Conservation (phyloP, 2,888 invertebrate species). For the Heteromyza rotundicornis region DNA sequence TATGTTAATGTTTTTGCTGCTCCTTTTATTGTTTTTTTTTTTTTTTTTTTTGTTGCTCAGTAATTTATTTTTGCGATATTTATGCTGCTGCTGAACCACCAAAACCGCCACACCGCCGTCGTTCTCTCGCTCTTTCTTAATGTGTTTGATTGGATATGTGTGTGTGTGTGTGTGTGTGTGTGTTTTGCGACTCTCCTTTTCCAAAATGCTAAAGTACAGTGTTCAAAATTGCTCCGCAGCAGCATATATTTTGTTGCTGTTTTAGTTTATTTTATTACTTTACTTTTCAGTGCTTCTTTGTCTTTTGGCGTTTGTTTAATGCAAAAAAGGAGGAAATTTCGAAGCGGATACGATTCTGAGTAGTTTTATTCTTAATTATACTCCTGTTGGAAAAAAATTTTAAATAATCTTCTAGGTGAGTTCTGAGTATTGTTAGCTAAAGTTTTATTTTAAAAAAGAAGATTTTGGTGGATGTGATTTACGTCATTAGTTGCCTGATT, state of each 20-base stretch:
- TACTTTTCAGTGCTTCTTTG: slow-evolving; percentile 50
- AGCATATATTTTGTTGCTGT: slow-evolving; percentile 21
- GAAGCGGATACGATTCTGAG: neutral
- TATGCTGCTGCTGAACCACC: slow-evolving; percentile 6
- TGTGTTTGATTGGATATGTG: slow-evolving; percentile 18
- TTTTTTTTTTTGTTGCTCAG: slow-evolving; percentile 2
- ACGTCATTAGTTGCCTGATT: too few relatives aligned
- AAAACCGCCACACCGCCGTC: neutral
- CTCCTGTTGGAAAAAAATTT: too few relatives aligned
- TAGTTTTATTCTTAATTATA: too few relatives aligned
- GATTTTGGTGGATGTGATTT: too few relatives aligned
- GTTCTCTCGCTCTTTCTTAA: neutral
- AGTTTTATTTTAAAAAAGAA: too few relatives aligned
- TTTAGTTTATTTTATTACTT: slow-evolving; percentile 46
- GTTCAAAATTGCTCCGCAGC: slow-evolving; percentile 46
- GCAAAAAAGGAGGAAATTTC: slow-evolving; percentile 32
- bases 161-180: slow-evolving; percentile 15
- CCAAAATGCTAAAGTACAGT: slow-evolving; percentile 51
- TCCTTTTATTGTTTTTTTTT: slow-evolving; percentile 5
- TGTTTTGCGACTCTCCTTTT: slow-evolving; percentile 23
- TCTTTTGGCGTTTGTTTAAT: slow-evolving; percentile 48
- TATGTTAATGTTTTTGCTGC: neutral
- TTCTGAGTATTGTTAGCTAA: too few relatives aligned
- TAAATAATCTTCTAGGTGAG: too few relatives aligned
- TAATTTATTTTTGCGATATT: slow-evolving; percentile 18